Evolutionary conservation across 2,113 vertebrate species (phyloP).

Genomic region (Kryptolebias marmoratus): DNA sequence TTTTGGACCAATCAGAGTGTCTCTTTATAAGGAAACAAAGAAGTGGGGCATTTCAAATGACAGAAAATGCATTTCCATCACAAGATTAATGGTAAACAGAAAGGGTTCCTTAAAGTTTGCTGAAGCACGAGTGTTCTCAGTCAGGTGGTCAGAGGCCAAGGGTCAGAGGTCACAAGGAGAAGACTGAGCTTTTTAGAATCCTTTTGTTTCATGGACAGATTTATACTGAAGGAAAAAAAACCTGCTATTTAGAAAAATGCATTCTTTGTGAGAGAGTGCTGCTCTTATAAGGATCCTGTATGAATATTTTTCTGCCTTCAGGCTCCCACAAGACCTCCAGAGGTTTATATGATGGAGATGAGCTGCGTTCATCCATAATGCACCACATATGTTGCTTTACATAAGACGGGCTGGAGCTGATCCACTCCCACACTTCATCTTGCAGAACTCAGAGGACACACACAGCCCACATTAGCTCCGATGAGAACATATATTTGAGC

Average conservation of each 20-base stretch:
- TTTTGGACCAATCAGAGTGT: too few species aligned
- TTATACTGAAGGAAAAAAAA: constrained; percentile 32
- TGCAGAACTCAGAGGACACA: constrained; percentile 30
- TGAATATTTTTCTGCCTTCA: constrained; percentile 17
- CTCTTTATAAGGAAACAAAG: too few species aligned
- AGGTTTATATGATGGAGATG: constrained; percentile 29
- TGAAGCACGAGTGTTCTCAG: constrained; percentile 3
- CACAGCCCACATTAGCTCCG: constrained; percentile 26
- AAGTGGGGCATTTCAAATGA: background rate
- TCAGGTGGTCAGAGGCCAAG: constrained; percentile 36
- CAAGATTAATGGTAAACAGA: background rate
- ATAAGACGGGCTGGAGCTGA: constrained; percentile 39
- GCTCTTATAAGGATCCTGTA: constrained; percentile 4
- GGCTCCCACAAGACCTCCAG: constrained; percentile 16
- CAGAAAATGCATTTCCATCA: constrained; percentile 1
- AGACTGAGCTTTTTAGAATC: constrained; percentile 16
- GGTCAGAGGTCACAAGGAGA: constrained; percentile 40
- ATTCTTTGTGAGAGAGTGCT: background rate
- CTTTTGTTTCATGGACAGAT: constrained; percentile 54
- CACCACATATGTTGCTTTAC: constrained; percentile 46
- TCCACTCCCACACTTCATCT: constrained; percentile 49
- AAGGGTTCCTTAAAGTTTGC: constrained; percentile 9
- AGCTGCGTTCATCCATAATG: constrained; percentile 49
- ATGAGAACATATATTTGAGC: background rate
- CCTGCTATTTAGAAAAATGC: too few species aligned